Base-by-base conservation (phyloP, 2,888 invertebrate genomes). In the Drosophila lutescens region DNA sequence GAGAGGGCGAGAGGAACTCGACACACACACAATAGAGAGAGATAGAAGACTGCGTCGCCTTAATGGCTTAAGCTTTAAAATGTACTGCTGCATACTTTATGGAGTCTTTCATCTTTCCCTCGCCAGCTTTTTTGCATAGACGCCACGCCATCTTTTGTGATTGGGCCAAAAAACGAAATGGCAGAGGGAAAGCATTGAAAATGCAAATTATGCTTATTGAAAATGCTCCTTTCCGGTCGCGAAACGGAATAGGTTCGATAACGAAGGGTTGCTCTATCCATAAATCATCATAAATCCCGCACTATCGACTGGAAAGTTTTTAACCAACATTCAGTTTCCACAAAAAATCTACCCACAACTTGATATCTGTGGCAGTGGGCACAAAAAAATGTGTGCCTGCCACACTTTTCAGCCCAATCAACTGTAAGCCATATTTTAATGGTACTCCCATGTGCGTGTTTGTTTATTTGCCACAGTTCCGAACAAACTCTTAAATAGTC, bases 1-100 rank as follows among this genome's bases (percentile, higher is more conserved):
- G 63, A 51, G 49, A 57, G 10, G 44, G 43, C 36, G 4, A n/a
- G 38, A 26, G 40, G 47, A 46, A 15, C 10, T 30, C 30, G 38
- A 10, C 13, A 17, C 47, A 15, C 26, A 26, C 44, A 50, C 47
- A 56, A 58, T 17, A 26, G 40, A 58, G 30, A 3, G 15, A 9
- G 40, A n/a, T n/a, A n/a, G 46, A 34, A 13, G 32, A 43, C 43
- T 51, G 26, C 55, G 17, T 70, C 55, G 23, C 68, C 60, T 56
- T 71, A 79, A 81, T 71, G 74, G 72, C 71, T 68, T 67, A 72
- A 74, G 78, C 79, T 74, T 81, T 81, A 68, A 83, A 71, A 76
- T 62, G 73, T 71, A 40, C 46, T 71, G 32, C 50, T 70, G 34
- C 66, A 75, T 67, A 67, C 75, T 74, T 68, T 69, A 62, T 60